These are phyloP conservation scores for Automeris io DNA, from an alignment of 2,888 invertebrate genomes.

Conservation along the genomic window DNA sequence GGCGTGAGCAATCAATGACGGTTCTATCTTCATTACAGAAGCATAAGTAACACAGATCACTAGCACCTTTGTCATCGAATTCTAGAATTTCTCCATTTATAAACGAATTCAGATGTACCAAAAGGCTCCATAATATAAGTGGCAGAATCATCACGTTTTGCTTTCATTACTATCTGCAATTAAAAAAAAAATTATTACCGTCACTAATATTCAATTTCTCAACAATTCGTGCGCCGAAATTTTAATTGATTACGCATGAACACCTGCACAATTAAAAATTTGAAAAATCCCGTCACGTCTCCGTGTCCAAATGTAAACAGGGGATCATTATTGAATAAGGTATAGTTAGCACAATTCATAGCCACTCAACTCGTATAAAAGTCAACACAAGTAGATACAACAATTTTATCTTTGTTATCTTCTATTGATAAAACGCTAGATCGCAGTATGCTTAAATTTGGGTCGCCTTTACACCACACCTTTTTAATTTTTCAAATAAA, in stretches of 20 bases:
- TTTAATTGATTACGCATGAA: conserved; percentile 12
- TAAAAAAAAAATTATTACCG: neutral
- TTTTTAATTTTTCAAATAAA: conserved; percentile 20
- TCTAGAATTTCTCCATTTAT: conserved; percentile 35
- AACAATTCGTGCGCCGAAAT: neutral
- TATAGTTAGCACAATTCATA: conserved; percentile 7
- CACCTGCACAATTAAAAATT: conserved; percentile 36
- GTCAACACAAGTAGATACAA: conserved; percentile 39
- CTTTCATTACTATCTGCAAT: conserved; percentile 63
- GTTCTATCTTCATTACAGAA: conserved; percentile 45
- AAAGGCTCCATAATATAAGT: conserved; percentile 28
- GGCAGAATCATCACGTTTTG: conserved; percentile 48
- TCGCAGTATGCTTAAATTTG: conserved; percentile 53
- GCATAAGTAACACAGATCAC: conserved; percentile 51
- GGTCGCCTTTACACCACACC: conserved; percentile 49
- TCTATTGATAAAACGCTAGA: conserved; percentile 56
- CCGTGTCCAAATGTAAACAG: conserved; percentile 17
- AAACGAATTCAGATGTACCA: conserved; percentile 31
- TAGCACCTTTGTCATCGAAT: conserved; percentile 39
- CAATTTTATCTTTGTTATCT: conserved; percentile 70
- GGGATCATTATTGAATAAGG: conserved; percentile 9
- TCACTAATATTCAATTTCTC: too few species aligned
- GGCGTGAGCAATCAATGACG: conserved; percentile 55
- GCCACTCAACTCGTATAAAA: conserved; percentile 12
- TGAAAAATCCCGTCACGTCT: conserved; percentile 39